Evolutionary conservation across 1,140 invertebrate species (phyloP), one percentile per base, ranked within the genome.

Genomic region (Argopecten irradians): DNA sequence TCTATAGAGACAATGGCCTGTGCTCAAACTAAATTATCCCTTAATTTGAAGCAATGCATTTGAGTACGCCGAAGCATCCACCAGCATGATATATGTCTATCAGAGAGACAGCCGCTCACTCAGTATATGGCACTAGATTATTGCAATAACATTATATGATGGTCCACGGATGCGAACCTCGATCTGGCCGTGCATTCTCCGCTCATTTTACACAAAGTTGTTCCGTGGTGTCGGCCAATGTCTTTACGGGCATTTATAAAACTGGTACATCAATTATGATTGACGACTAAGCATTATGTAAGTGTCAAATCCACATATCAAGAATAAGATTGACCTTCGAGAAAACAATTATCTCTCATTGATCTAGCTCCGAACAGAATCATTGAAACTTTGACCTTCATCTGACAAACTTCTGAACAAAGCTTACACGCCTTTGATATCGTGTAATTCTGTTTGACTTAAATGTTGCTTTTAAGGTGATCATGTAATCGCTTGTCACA

Each of bases 341-440:
- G 55, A 71, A 46, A 46, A 71, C 55, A 71, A 71, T 28, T 71
- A 71, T 3, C 55, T 71, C 55, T 71, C 55, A 71, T 71, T 71
- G 55, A 71, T 71, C 55, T 28, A 71, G 22, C 28, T 28, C n/a
- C 55, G 22, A n/a, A 22, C 55, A 28, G 22, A 71, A 0, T 71
- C 55, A 71, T 16, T 16, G n/a, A 71, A 71, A 28, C 55, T 11
- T 71, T 71, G 22, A 71, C 55, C 55, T 71, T 71, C 55, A 71
- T 71, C 55, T 71, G n/a, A 71, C 55, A 71, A 71, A n/a, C 55
- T 22, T 71, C 55, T 71, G 55, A n/a, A n/a, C 55, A 22, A 28
- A n/a, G 55, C 55, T 71, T 71, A 71, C 22, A 3, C n/a, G 28
- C 5, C 55, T 28, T 28, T 28, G 22, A n/a, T 28, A 22, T 71